Base-by-base conservation (phyloP, 2,113 vertebrate species). In the Calyptommatus sinebrachiatus region DNA sequence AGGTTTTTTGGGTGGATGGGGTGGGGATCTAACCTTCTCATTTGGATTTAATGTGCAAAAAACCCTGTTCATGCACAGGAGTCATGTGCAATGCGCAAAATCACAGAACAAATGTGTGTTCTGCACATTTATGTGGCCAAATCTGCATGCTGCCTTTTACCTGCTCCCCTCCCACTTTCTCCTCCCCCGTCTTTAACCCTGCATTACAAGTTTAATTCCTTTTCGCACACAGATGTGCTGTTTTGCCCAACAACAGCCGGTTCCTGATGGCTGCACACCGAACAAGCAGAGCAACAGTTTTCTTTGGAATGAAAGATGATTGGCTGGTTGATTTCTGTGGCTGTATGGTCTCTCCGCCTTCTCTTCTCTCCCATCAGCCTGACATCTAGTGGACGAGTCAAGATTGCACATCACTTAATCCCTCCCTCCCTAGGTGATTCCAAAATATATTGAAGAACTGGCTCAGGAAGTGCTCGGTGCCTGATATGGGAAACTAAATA, bases 251-350 rank as follows among this genome's bases (percentile, higher is more conserved):
- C 62, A 14, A 78, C 70, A 67, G 69, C 69, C 60, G 7, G 79
- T 67, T 73, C 62, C 76, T 20, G 68, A 71, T 41, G 46, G 48
- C 61, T 63, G 69, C 81, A 18, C 81, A 18, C 76, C 73, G 69
- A 66, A 29, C 75, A 75, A 83, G 61, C 62, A 12, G 31, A 31
- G 62, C 48, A 68, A 24, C 50, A n/a, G 73, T n/a, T 11, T 69
- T 68, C 72, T 60, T 45, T 26, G 10, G 18, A 46, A 3, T 9
- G 68, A 45, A 71, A 71, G 16, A 21, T 21, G 73, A 82, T 76
- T 76, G 73, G 73, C n/a, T 61, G 29, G 22, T 35, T 76, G 53
- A 22, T 45, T 70, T 57, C 57, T 71, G 73, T 76, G 71, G 80
- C 80, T 28, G 73, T 57, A 76, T 57, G 8, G 28, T 35, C 1